Evolutionary conservation across 2,797 vertebrate genomes (phyloP).

Genomic region (Diceros bicornis): DNA sequence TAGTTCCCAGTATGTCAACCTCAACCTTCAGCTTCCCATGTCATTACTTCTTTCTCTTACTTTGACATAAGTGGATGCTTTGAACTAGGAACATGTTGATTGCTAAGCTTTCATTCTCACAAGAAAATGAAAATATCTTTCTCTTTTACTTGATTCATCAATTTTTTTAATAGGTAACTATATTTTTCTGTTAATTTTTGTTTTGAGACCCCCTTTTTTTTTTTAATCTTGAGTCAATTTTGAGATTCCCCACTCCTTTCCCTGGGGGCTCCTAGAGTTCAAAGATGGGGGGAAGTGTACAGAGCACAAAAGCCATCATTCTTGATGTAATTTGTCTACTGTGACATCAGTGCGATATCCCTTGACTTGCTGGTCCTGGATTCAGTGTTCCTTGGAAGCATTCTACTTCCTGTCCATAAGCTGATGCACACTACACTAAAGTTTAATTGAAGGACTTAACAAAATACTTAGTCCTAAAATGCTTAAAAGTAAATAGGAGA

Average conservation of each 20-base stretch:
- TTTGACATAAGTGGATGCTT: background rate
- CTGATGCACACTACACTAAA: background rate
- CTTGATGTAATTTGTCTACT: background rate
- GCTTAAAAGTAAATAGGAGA: background rate
- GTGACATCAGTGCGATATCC: background rate
- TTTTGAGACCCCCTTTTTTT: background rate
- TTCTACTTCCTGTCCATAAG: background rate
- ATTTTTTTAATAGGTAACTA: background rate
- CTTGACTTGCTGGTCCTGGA: background rate
- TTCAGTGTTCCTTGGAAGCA: background rate
- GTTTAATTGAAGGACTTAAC: background rate
- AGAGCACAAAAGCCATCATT: background rate
- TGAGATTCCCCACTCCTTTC: background rate
- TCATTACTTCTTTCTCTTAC: background rate
- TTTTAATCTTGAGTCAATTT: background rate
- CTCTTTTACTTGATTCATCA: background rate
- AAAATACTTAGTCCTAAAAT: background rate
- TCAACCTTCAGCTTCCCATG: background rate
- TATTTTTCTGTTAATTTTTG: slow-evolving; percentile 19
- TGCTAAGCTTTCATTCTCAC: background rate
- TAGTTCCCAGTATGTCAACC: background rate
- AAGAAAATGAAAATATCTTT: background rate
- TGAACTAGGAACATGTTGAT: background rate
- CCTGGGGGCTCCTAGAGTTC: background rate
- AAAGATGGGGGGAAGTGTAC: background rate